Evolutionary conservation across 2,113 vertebrate species (phyloP).

Genomic region (Malurus cyaneus): DNA sequence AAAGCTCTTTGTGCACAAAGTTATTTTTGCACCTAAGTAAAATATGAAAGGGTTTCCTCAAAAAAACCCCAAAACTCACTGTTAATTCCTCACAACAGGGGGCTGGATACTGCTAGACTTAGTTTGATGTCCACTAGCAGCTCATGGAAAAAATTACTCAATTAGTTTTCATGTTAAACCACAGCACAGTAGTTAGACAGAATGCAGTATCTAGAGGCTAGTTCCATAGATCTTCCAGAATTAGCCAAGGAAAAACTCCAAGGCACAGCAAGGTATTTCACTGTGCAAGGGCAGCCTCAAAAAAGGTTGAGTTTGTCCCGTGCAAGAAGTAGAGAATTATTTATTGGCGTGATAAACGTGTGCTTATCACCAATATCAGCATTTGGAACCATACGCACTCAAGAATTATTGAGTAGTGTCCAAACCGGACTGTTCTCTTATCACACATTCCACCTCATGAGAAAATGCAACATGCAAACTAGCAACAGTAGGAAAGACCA

Average conservation of each 20-base stretch:
- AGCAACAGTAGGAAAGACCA: background rate
- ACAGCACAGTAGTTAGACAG: background rate
- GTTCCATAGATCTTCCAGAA: background rate
- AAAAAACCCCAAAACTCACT: accelerated
- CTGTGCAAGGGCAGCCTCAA: background rate
- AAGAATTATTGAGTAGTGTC: background rate
- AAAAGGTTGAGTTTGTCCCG: background rate
- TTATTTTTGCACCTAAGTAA: background rate
- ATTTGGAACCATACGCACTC: background rate
- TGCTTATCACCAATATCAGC: background rate
- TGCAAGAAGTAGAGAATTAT: background rate
- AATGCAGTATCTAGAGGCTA: background rate
- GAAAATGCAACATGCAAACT: background rate
- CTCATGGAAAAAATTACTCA: background rate
- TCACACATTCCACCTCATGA: background rate
- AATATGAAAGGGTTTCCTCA: background rate
- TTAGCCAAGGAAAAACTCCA: background rate
- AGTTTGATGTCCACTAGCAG: background rate
- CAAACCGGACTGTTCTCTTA: background rate
- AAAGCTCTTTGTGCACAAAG: background rate
- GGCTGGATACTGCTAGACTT: background rate
- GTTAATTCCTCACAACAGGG: background rate
- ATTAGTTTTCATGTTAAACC: background rate
- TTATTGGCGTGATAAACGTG: background rate
- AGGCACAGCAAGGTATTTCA: background rate